Evolutionary conservation across 1,140 invertebrate species (phyloP).

Genomic region (Centruroides vittatus): DNA sequence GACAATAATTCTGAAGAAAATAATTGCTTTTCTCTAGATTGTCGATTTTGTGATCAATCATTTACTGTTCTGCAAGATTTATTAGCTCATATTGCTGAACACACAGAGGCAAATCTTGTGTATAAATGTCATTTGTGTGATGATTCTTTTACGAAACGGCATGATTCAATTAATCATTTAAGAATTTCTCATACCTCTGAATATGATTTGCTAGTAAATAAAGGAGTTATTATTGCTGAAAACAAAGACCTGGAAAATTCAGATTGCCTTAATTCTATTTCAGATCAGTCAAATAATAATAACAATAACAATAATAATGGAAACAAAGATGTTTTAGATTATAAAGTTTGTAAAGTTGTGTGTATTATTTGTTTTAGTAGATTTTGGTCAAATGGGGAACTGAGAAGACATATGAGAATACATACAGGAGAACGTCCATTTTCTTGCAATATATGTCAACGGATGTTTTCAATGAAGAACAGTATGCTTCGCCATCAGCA

Average conservation of each 20-base stretch:
- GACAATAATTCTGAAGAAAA: too few relatives aligned
- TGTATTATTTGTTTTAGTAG: slow-evolving; percentile 82
- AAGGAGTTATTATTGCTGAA: slow-evolving; percentile 45
- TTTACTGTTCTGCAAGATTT: slow-evolving; percentile 9
- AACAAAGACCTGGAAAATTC: background rate
- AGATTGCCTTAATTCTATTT: background rate
- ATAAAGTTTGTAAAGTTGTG: slow-evolving; percentile 74
- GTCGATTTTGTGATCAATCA: slow-evolving; percentile 7
- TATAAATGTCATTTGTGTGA: slow-evolving; percentile 91
- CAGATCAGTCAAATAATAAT: slow-evolving; percentile 18
- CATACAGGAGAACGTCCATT: slow-evolving; percentile 58
- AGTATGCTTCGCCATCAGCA: slow-evolving; percentile 62
- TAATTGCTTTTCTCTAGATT: background rate
- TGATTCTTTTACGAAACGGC: slow-evolving; percentile 58
- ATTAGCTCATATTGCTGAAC: slow-evolving; percentile 18
- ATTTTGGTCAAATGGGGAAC: slow-evolving; percentile 85
- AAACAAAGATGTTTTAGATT: slow-evolving; percentile 53
- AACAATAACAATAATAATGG: slow-evolving; percentile 38
- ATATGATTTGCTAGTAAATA: slow-evolving; percentile 43
- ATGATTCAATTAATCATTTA: slow-evolving; percentile 67
- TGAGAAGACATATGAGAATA: slow-evolving; percentile 53
- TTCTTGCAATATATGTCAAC: slow-evolving; percentile 52
- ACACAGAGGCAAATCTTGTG: slow-evolving; percentile 42
- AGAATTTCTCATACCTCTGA: slow-evolving; percentile 44
- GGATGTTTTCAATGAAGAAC: slow-evolving; percentile 8